Base-by-base conservation (phyloP, 2,113 vertebrate genomes). In the Protobothrops flavoviridis region DNA sequence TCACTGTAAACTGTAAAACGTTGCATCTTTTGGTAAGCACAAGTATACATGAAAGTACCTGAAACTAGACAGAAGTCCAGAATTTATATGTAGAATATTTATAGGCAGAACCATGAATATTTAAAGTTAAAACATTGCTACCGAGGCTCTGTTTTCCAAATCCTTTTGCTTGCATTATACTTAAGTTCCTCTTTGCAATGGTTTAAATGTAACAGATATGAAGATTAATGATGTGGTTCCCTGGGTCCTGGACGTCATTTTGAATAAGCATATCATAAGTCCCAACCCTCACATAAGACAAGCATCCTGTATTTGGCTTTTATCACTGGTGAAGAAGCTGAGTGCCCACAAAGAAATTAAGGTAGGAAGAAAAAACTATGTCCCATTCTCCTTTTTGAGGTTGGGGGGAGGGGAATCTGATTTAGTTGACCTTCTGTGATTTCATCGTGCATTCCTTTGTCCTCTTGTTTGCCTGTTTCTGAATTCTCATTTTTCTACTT, bases 231-330 rank as follows among this genome's bases (percentile, higher is more conserved):
- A 99, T 0, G 97, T 99, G 87, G 99, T 99, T 86, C 98, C 98
- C 9, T 99, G 99, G 99, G 98, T 99, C 85, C 96, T 99, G 93
- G 98, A 98, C 74, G 94, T 98, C 86, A 98, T 99, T 96, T 97
- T 99, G 96, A 97, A 97, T 93, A 99, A 98, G 93, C 98, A 99
- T 85, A 98, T 99, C 61, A 88, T 97, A 94, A 99, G 99, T 96
- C 98, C 98, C 88, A 99, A 99, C 95, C 99, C 99, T 39, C 99
- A 99, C 0, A 91, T 99, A 93, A 98, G 99, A 13, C 99, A 99
- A 94, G 99, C 99, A 11, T 97, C 99, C 93, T 99, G 99, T 96
- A 98, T 99, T 95, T 99, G 99, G 99, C 98, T 99, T 92, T 98
- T 99, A 1, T 99, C 99, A 0, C 96, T 99, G 93, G 99, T 99